Evolutionary conservation across 2,113 vertebrate genomes (phyloP).

Genomic region (Pachypanchax playfairii): DNA sequence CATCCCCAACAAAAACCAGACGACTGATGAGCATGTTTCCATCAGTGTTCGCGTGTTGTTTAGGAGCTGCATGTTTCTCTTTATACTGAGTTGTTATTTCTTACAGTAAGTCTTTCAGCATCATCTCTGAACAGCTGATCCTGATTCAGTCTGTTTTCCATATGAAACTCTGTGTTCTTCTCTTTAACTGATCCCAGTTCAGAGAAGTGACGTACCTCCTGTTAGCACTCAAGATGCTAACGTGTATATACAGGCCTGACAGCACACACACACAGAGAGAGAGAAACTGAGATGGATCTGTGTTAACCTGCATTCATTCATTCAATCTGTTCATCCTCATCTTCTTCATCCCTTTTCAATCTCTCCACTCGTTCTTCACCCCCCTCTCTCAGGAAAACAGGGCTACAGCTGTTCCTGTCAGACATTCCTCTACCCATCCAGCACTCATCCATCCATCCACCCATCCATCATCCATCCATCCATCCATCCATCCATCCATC

Average conservation of each 20-base stretch:
- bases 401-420: constrained; percentile 66
- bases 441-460: no score
- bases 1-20: no score
- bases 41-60: no score
- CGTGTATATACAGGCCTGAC: constrained; percentile 42
- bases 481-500: not conserved
- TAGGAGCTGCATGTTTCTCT: no score
- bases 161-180: not conserved
- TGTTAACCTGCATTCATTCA: not conserved
- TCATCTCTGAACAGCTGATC: not conserved
- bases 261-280: constrained; percentile 19
- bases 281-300: constrained; percentile 31
- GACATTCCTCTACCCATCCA: constrained; percentile 51
- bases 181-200: constrained; percentile 13
- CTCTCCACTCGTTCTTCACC: not conserved
- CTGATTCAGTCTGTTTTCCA: no score
- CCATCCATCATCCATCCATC: constrained; percentile 15
- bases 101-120: no score
- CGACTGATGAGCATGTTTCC: no score
- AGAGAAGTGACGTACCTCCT: constrained; percentile 59
- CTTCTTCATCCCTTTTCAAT: constrained; percentile 1
- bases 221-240: constrained; percentile 69
- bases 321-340: constrained; percentile 38
- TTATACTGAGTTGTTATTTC: no score
- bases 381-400: constrained; percentile 22